phyloP scores from a whole-genome alignment of 2,113 vertebrate species.

The Amphilophus citrinellus region DNA sequence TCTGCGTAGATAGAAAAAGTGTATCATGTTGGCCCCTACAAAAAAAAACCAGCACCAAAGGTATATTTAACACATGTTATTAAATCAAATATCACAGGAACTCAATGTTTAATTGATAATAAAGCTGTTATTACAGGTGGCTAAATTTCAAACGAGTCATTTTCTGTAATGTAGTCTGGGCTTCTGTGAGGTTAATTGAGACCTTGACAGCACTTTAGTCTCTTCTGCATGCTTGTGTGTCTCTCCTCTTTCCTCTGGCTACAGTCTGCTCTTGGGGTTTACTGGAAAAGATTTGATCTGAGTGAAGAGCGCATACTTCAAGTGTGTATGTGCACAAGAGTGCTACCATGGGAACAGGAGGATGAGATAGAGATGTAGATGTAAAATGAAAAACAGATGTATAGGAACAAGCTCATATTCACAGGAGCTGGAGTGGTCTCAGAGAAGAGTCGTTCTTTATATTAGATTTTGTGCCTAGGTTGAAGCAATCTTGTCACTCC shows the following conservation, averaged over 20 bases:
- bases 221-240: slow-evolving; percentile 18
- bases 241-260: slow-evolving; percentile 60
- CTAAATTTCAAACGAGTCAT: slow-evolving; percentile 54
- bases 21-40: slow-evolving; percentile 1
- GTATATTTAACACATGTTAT: neutral
- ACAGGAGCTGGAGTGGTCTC: slow-evolving; percentile 35
- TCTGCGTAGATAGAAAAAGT: neutral
- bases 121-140: slow-evolving; percentile 26
- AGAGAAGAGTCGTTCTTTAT: slow-evolving; percentile 16
- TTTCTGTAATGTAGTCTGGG: slow-evolving; percentile 48
- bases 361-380: slow-evolving; percentile 27
- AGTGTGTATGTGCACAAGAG: slow-evolving; percentile 21
- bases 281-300: slow-evolving; percentile 53
- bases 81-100: slow-evolving; percentile 34
- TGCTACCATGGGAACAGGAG: slow-evolving; percentile 18
- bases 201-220: slow-evolving; percentile 64
- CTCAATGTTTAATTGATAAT: slow-evolving; percentile 53
- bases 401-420: slow-evolving; percentile 31
- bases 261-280: slow-evolving; percentile 38
- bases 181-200: slow-evolving; percentile 68
- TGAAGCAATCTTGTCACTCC: slow-evolving; percentile 20
- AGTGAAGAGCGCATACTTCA: slow-evolving; percentile 16
- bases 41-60: neutral
- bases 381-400: slow-evolving; percentile 14
- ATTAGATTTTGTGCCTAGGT: slow-evolving; percentile 29